phyloP scores from a whole-genome alignment of 2,797 vertebrate species.

The Microchirus variegatus region DNA sequence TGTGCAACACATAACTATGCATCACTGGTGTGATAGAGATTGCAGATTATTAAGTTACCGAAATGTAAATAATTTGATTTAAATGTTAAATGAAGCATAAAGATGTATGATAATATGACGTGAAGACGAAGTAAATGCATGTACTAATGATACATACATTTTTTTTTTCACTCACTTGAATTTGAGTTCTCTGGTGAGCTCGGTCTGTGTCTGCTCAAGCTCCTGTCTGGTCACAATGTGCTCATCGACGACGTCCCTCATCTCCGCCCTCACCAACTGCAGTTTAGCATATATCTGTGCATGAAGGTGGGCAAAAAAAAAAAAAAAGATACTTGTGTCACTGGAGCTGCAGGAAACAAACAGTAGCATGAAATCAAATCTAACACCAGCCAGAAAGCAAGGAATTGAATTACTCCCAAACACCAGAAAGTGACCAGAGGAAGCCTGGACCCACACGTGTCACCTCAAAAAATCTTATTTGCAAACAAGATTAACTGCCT shows the following conservation, averaged over 20 bases:
- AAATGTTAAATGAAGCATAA: too few species aligned
- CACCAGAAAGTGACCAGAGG: not conserved
- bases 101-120: too few species aligned
- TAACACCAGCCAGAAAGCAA: not conserved
- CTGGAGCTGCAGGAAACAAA: too few species aligned
- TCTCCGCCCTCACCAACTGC: constrained; percentile 92
- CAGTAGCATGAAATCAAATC: too few species aligned
- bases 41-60: too few species aligned
- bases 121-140: not conserved
- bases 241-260: constrained; percentile 91
- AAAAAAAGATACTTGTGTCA: too few species aligned
- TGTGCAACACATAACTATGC: too few species aligned
- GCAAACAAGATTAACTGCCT: constrained; percentile 13
- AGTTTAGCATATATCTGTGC: constrained; percentile 91
- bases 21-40: too few species aligned
- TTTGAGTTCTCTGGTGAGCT: constrained; percentile 96
- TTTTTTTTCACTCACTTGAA: constrained; percentile 95
- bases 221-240: constrained; percentile 94
- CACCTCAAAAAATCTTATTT: not conserved
- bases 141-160: not conserved
- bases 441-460: not conserved
- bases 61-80: too few species aligned
- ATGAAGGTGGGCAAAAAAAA: constrained; percentile 1
- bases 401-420: not conserved
- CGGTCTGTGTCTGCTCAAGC: constrained; percentile 94